These are phyloP conservation scores for Apteryx owenii DNA, from an alignment of 2,113 vertebrate species.

Conservation along the genomic window DNA sequence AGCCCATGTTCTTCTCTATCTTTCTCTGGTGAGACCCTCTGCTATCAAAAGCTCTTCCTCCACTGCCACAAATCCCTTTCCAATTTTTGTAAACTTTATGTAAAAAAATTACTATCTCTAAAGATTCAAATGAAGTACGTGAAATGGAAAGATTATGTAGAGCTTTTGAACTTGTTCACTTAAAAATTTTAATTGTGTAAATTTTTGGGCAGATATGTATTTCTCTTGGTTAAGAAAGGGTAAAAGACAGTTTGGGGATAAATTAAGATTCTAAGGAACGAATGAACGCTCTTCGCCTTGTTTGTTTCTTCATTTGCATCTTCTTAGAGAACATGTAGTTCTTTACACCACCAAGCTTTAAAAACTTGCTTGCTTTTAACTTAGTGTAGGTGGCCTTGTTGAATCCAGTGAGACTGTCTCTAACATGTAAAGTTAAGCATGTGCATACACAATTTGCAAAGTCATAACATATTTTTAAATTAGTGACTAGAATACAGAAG, in stretches of 20 bases:
- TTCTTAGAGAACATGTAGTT: background rate
- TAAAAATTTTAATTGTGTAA: background rate
- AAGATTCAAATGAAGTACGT: background rate
- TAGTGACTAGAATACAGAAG: background rate
- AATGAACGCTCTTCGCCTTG: background rate
- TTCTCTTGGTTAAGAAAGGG: background rate
- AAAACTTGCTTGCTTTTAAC: slow-evolving; percentile 1
- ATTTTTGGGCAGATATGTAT: background rate
- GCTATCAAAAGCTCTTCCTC: background rate
- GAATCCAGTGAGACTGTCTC: background rate
- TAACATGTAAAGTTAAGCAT: background rate
- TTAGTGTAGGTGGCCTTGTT: background rate
- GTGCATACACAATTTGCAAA: background rate
- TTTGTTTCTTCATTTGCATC: background rate
- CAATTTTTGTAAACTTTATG: background rate
- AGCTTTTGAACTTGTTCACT: background rate
- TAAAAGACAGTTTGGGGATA: background rate
- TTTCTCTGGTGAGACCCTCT: background rate
- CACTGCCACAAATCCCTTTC: background rate
- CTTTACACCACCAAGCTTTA: background rate
- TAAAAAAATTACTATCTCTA: background rate
- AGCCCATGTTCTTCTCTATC: background rate
- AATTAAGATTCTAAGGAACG: slow-evolving; percentile 22
- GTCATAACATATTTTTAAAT: slow-evolving; percentile 31
- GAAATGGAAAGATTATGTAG: background rate